Percentiles rank a stretch among this genome's conserved stretches.
These are phyloP conservation scores for Cyclophora punctaria DNA, from an alignment of 2,888 invertebrate genomes.

Conservation along the genomic window DNA sequence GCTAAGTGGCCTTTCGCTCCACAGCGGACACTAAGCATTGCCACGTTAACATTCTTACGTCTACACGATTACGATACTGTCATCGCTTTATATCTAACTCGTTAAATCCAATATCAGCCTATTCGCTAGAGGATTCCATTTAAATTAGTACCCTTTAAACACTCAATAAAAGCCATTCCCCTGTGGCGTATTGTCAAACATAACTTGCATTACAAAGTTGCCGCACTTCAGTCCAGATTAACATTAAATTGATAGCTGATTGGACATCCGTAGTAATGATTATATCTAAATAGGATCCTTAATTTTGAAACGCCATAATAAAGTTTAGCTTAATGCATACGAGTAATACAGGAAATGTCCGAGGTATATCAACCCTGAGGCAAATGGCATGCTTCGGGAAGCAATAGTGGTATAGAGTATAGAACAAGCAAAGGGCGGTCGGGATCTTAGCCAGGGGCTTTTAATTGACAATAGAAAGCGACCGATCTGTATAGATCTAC, in stretches of 20 bases:
- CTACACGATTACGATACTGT: conserved; percentile 31
- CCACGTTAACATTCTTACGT: conserved; percentile 27
- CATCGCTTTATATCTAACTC: conserved; percentile 10
- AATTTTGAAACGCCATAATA: conserved; percentile 55
- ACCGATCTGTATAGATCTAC: conserved; percentile 47
- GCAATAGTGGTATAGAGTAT: conserved; percentile 56
- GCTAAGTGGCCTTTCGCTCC: conserved; percentile 13
- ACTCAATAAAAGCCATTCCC: too few relatives aligned
- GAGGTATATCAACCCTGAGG: conserved; percentile 59
- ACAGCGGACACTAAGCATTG: conserved; percentile 14
- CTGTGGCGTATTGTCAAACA: too few relatives aligned
- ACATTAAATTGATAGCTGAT: conserved; percentile 20
- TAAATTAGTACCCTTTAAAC: conserved; percentile 3
- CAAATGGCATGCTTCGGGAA: conserved; percentile 57
- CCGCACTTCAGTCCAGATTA: too few relatives aligned
- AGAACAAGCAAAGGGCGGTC: conserved; percentile 68
- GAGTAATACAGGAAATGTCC: conserved; percentile 68
- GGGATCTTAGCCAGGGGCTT: conserved; percentile 53
- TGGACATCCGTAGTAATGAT: conserved; percentile 28
- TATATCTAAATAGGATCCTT: conserved; percentile 57
- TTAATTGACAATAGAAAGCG: conserved; percentile 66
- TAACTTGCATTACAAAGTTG: too few relatives aligned
- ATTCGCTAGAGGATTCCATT: conserved; percentile 2
- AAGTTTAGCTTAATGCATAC: conserved; percentile 52
- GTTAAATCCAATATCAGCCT: conserved; percentile 11